phyloP scores from a whole-genome alignment of 2,797 vertebrate genomes.

The Rhabdophis nuchalis region DNA sequence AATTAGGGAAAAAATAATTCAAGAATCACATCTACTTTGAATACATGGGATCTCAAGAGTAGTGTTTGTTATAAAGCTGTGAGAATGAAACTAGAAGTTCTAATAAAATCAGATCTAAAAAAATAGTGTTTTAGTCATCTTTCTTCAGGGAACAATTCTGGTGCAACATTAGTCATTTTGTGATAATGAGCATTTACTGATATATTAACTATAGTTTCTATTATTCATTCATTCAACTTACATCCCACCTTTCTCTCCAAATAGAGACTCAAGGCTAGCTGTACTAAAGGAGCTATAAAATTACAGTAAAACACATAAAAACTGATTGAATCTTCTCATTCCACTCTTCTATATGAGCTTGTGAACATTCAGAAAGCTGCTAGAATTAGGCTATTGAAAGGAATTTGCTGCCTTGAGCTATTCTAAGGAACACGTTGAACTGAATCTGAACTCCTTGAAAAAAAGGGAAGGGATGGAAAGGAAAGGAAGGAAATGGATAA shows the following conservation, averaged over 20 bases:
- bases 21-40: background rate
- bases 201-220: background rate
- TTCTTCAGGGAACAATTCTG: background rate
- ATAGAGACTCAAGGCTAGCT: background rate
- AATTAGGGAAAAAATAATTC: background rate
- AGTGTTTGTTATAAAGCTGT: background rate
- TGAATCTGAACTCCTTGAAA: background rate
- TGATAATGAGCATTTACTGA: constrained; percentile 8
- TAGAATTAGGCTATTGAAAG: background rate
- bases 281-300: background rate
- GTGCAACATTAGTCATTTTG: background rate
- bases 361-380: background rate
- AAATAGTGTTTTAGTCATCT: background rate
- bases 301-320: constrained; percentile 1
- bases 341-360: background rate
- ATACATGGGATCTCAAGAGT: background rate
- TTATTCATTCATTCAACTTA: constrained; percentile 19
- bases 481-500: no score
- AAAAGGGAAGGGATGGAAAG: background rate
- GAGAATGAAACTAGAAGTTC: background rate
- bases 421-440: background rate
- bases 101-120: background rate
- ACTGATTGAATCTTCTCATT: background rate
- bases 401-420: background rate
- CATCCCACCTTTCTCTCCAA: background rate